Evolutionary conservation across 2,888 invertebrate species (phyloP), one percentile per base, ranked within the genome.

Genomic region (Leucoma salicis): DNA sequence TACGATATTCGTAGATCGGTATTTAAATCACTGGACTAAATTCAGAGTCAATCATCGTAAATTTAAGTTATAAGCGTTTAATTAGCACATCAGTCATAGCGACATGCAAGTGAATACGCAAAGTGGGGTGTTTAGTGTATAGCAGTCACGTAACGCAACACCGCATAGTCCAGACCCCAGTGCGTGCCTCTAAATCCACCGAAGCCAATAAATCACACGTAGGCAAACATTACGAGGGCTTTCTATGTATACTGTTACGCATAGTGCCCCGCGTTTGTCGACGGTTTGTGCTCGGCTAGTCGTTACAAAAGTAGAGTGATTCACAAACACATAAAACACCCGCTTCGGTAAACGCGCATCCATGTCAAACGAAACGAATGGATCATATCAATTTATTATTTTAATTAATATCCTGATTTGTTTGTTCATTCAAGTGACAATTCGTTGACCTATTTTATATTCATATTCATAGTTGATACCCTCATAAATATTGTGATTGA

Each of bases 181-280:
- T 81, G 82, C 83, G 83, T 83, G 85, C 70, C 75, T 78, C 75
- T 80, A 90, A 89, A 90, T 88, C 90, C 89, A 68, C 66, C 80
- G 87, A 83, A 87, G 85, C 87, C 87, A 83, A 90, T 90, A 90
- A 88, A 90, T 88, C 89, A 89, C 90, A 90, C 90, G 90, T 84
- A 89, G 73, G 82, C 82, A 90, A 88, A 88, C 88, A 87, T 68
- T 71, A 70, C 74, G 75, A 82, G 78, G 82, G 80, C 73, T 77
- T 78, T 80, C 78, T 75, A 72, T 82, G 78, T 79, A 78, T 83
- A 82, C 73, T 75, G 82, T 82, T 81, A 78, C 82, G 67, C 69
- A 63, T 61, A 66, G 66, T 70, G 66, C 63, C 70, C 75, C 57
- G 58, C 71, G 75, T 72, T 78, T 67, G 68, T 67, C 51, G 44